Percentiles rank a stretch among this genome's conserved stretches.
These are phyloP conservation scores for Pelmatolapia mariae DNA, from an alignment of 2,113 vertebrate genomes.

Conservation along the genomic window DNA sequence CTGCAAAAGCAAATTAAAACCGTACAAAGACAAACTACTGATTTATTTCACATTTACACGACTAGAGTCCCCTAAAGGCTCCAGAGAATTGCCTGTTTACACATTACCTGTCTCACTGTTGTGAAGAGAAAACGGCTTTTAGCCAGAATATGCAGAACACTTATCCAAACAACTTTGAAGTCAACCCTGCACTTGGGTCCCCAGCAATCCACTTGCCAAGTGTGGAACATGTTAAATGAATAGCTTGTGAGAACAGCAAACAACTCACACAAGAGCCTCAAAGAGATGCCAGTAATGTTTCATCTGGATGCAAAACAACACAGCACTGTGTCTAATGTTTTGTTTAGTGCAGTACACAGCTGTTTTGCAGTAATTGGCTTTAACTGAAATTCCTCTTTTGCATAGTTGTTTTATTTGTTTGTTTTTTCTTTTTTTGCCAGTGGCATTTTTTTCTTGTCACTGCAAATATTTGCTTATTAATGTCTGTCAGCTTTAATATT, in stretches of 20 bases:
- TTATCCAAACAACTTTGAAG: background rate
- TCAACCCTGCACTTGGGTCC: background rate
- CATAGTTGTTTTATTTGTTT: background rate
- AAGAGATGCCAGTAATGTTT: conserved; percentile 1
- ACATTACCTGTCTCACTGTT: background rate
- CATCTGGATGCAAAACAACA: background rate
- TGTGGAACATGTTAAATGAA: background rate
- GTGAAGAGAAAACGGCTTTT: background rate
- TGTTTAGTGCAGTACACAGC: background rate
- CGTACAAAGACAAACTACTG: background rate
- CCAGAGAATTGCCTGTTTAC: background rate
- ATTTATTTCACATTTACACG: background rate
- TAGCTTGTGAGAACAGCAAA: background rate
- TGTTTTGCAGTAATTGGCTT: conserved; percentile 14
- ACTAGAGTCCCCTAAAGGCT: background rate
- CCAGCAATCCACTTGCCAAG: background rate
- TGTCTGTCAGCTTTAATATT: background rate
- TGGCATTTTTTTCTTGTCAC: background rate
- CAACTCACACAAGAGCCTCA: background rate
- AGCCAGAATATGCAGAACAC: background rate
- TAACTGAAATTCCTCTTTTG: background rate
- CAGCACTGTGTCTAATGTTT: background rate
- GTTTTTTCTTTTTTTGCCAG: background rate
- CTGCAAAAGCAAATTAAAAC: background rate
- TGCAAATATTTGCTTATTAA: background rate